Evolutionary conservation across 1,140 invertebrate genomes (phyloP).

Genomic region (Drosophila pandora): DNA sequence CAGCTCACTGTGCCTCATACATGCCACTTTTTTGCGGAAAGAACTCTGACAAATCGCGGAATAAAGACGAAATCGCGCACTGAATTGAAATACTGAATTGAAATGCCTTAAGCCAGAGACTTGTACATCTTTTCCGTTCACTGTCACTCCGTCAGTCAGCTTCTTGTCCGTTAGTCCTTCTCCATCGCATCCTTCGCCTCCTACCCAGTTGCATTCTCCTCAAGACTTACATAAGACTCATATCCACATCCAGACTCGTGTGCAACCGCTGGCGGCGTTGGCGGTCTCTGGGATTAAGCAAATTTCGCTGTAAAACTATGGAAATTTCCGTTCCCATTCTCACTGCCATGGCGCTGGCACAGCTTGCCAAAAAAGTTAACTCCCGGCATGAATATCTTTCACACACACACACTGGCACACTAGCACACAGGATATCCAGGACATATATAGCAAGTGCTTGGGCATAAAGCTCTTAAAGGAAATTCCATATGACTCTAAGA

Average conservation of each 20-base stretch:
- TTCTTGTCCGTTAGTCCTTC: neutral
- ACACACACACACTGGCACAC: constrained; percentile 8
- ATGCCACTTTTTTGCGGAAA: constrained; percentile 20
- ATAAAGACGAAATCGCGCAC: neutral
- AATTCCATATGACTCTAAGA: neutral
- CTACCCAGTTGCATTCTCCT: neutral
- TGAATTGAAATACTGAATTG: constrained; percentile 12
- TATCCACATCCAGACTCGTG: neutral
- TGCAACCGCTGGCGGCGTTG: constrained; percentile 42
- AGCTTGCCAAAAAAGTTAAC: constrained; percentile 42
- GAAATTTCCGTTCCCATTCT: constrained; percentile 24
- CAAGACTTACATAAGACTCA: neutral
- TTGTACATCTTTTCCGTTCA: constrained; percentile 14
- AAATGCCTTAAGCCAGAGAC: constrained; percentile 41
- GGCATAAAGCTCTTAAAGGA: constrained; percentile 2
- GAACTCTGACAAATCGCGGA: constrained; percentile 24
- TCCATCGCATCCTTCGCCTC: neutral
- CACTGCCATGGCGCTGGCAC: constrained; percentile 5
- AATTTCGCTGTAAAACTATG: constrained; percentile 50
- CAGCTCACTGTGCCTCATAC: neutral
- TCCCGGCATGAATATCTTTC: neutral
- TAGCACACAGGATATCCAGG: neutral
- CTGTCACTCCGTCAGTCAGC: constrained; percentile 20
- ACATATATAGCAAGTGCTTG: neutral
- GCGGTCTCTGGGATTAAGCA: constrained; percentile 45